Evolutionary conservation across 2,888 invertebrate species (phyloP), one percentile per base, ranked within the genome.

Genomic region (Leptura quadrifasciata): DNA sequence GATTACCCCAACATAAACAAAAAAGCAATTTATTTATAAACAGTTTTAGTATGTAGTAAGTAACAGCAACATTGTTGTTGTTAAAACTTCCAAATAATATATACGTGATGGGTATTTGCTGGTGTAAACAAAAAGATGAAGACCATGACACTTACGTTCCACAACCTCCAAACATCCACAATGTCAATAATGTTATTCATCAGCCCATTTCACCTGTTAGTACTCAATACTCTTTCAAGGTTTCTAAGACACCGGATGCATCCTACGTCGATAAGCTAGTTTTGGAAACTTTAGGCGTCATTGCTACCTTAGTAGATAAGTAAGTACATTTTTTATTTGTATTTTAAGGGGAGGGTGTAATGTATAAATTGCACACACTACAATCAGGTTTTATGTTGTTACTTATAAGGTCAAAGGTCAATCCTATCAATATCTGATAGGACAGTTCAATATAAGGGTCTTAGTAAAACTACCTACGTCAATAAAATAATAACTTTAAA

Each of bases 251-350:
- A 64, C 86, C 86, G 8, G 88, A 89, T 85, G 91, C 90, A 58
- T 90, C 87, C 78, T 89, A 88, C 71, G 93, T 95, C 21, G 95
- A 96, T 86, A 91, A 92, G 77, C 91, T 97, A 65, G 95, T 97
- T 20, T 89, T 95, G 69, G 95, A 97, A 87, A 96, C 96, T 17
- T 90, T 97, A 27, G 92, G 92, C 70, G 92, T 96, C 52, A 96
- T 97, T 78, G 93, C 96, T 74, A 94, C 95, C 4, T 92, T 96
- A 76, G 95, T 96, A 74, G 96, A 97, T 89, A 96, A 95, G 95
- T 95, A 90, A 90, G 94, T 91, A 35, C 17, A 39, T 64, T 74
- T 17, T 55, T 60, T 61, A 63, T n/a, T 18, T 35, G 9, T 27
- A 15, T 10, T 21, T n/a, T n/a, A n/a, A n/a, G n/a, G n/a, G n/a